Conservation (phyloP, 2,113 vertebrate genomes). For the Octodon degus region DNA sequence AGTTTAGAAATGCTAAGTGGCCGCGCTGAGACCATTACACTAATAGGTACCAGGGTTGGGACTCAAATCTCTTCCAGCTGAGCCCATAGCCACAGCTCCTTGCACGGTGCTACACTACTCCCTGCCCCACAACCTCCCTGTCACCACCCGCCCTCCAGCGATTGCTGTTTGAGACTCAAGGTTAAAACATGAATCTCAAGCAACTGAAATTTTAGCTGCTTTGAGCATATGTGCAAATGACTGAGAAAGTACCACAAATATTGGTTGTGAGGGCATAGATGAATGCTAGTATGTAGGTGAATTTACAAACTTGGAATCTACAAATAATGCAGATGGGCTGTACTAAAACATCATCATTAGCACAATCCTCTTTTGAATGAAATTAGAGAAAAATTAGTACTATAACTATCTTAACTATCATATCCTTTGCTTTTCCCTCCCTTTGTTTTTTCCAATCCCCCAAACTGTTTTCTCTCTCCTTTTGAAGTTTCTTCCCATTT, state of each 20-base stretch:
- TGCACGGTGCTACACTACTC: background rate
- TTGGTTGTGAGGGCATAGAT: background rate
- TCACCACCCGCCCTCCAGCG: background rate
- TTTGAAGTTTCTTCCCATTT: no score
- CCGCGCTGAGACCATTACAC: background rate
- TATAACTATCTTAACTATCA: no score
- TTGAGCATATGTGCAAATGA: background rate
- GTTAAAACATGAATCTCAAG: background rate
- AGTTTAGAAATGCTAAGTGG: background rate
- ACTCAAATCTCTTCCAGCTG: background rate
- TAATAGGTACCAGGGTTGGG: background rate
- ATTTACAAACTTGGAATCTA: background rate
- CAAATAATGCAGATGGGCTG: background rate
- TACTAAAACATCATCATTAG: background rate
- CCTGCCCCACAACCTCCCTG: background rate
- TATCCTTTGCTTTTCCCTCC: no score
- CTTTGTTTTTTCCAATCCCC: no score
- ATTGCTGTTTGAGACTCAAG: background rate
- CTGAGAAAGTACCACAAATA: background rate
- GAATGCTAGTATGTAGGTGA: background rate
- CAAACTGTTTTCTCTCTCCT: no score
- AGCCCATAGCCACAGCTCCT: background rate
- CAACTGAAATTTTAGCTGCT: background rate
- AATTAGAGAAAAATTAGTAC: no score
- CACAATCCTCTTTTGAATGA: no score